Evolutionary conservation across 2,797 vertebrate genomes (phyloP).

Genomic region (Nannoperca australis): DNA sequence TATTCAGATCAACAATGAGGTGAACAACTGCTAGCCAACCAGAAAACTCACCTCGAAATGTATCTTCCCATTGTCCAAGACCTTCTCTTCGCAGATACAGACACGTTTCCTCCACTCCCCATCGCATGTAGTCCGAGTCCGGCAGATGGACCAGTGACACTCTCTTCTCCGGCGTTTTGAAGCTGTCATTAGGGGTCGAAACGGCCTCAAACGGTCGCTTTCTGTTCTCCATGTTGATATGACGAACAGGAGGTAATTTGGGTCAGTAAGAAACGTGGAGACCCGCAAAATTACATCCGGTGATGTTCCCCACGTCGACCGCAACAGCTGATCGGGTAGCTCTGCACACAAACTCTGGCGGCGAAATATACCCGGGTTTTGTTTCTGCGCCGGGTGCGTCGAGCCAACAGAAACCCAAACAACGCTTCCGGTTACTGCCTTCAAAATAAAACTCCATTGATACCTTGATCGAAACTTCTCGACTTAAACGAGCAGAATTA

Average conservation of each 20-base stretch:
- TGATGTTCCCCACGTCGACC: fast-evolving
- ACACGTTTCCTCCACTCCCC: conserved; percentile 79
- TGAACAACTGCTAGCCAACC: fast-evolving
- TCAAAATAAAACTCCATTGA: conserved; percentile 49
- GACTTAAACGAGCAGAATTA: not conserved
- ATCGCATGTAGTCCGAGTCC: conserved; percentile 64
- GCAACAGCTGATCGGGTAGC: not conserved
- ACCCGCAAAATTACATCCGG: fast-evolving
- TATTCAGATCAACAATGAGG: not conserved
- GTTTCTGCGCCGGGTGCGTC: not conserved
- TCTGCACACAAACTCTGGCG: fast-evolving
- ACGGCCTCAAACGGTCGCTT: conserved; percentile 56
- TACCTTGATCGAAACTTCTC: not conserved
- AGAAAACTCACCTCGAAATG: conserved; percentile 76
- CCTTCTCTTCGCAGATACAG: conserved; percentile 70
- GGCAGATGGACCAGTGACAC: not conserved
- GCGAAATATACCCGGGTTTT: conserved; percentile 64
- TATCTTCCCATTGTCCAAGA: conserved; percentile 58
- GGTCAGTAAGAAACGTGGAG: fast-evolving
- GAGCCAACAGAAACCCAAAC: fast-evolving
- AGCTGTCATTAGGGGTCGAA: not conserved
- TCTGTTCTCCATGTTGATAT: conserved; percentile 67
- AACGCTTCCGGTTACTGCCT: not conserved
- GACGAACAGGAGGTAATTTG: not conserved
- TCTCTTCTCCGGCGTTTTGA: conserved; percentile 76